Conservation (phyloP, 2,797 vertebrate species). For the Ateles fusciceps region DNA sequence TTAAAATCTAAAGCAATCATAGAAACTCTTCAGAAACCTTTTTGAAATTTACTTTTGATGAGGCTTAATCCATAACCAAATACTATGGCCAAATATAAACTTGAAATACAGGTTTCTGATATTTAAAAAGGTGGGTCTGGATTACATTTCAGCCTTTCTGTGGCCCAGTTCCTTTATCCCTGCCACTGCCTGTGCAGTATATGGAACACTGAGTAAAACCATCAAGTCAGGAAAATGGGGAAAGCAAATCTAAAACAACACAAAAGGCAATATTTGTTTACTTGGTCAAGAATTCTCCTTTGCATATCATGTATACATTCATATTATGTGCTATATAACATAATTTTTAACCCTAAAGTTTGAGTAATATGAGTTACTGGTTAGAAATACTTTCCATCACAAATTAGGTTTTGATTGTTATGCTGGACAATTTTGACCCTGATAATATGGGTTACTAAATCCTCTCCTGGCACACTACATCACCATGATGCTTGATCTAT, state of each 20-base stretch:
- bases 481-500: not conserved
- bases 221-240: not conserved
- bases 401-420: not conserved
- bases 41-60: slow-evolving; percentile 40
- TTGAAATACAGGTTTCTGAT: slow-evolving; percentile 61
- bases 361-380: not conserved
- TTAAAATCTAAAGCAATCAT: not conserved
- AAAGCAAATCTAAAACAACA: not conserved
- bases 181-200: accelerated
- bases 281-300: not conserved
- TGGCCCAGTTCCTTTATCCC: not conserved
- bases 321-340: not conserved
- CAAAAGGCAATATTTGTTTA: not conserved
- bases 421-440: not conserved
- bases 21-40: slow-evolving; percentile 15
- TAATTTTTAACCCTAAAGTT: not conserved
- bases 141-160: not conserved
- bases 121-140: slow-evolving; percentile 50
- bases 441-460: not conserved
- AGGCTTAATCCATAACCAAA: slow-evolving; percentile 63
- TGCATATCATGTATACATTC: accelerated
- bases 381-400: not conserved
- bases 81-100: slow-evolving; percentile 53
- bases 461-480: not conserved
- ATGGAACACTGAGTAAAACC: not conserved